A percentile compares a stretch with the other conserved stretches of the same genome.
Conservation (phyloP, 2,797 vertebrate genomes). For the Hydrophis major region DNA sequence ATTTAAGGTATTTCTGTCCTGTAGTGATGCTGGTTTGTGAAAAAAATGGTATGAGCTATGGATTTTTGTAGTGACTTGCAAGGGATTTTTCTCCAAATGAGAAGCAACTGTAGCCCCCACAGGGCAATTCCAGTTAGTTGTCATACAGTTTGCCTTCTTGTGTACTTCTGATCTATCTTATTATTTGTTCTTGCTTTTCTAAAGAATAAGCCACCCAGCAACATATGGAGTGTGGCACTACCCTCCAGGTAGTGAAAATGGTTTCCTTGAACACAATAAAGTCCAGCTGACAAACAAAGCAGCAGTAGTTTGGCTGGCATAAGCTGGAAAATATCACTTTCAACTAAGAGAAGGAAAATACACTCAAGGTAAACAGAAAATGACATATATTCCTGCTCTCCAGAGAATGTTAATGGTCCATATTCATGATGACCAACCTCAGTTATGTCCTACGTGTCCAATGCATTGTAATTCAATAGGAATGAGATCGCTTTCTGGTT, state of each 20-base stretch:
- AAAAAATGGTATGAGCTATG: background rate
- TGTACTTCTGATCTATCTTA: background rate
- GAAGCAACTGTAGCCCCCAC: background rate
- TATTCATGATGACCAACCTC: background rate
- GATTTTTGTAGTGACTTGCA: background rate
- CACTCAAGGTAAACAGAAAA: background rate
- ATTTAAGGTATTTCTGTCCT: background rate
- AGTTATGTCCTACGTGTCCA: background rate
- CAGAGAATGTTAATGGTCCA: background rate
- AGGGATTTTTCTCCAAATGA: background rate
- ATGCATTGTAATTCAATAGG: background rate
- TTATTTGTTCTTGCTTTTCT: background rate
- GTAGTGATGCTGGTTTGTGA: background rate
- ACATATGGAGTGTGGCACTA: background rate
- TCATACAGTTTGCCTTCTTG: background rate
- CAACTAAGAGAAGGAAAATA: background rate
- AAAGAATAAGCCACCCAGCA: background rate
- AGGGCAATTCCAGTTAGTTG: background rate
- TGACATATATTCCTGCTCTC: background rate
- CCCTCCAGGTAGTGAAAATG: background rate
- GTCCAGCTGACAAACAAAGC: background rate
- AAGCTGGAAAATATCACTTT: background rate
- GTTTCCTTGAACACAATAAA: background rate
- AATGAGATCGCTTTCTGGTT: background rate
- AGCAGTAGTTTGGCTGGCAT: background rate